Conservation (phyloP, 2,888 invertebrate species). For the Actias luna region DNA sequence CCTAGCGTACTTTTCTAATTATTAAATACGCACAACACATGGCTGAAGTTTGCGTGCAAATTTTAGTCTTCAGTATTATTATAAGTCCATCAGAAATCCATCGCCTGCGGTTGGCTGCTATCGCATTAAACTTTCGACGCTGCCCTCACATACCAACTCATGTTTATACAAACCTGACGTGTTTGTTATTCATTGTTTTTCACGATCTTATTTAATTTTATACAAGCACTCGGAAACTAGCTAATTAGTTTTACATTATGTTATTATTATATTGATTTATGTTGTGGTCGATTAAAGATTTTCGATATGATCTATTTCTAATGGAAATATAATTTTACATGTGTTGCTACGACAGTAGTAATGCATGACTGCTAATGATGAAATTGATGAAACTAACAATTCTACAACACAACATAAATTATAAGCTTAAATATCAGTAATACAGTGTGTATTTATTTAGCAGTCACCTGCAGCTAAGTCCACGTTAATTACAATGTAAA, state of each 20-base stretch:
- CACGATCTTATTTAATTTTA: constrained; percentile 11
- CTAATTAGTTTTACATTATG: constrained; percentile 1
- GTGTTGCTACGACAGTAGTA: background rate
- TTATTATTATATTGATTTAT: constrained; percentile 7
- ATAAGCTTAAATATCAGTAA: background rate
- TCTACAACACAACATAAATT: background rate
- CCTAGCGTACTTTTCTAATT: background rate
- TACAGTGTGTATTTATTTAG: too few relatives aligned
- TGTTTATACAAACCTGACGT: constrained; percentile 19
- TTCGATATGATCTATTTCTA: background rate
- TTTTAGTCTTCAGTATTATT: constrained; percentile 23
- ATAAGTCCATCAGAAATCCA: constrained; percentile 34
- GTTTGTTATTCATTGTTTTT: constrained; percentile 23
- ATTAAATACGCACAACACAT: background rate
- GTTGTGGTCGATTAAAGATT: background rate
- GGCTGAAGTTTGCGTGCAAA: constrained; percentile 10
- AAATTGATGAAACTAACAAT: too few relatives aligned
- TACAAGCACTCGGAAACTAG: background rate
- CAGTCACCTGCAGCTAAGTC: too few relatives aligned
- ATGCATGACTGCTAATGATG: background rate
- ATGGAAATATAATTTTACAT: background rate
- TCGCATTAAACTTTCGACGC: constrained; percentile 27
- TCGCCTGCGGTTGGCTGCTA: constrained; percentile 26
- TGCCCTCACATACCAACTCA: constrained; percentile 24
- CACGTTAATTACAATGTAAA: too few relatives aligned